Conservation (phyloP, 2,888 invertebrate species). For the Melolontha melolontha region DNA sequence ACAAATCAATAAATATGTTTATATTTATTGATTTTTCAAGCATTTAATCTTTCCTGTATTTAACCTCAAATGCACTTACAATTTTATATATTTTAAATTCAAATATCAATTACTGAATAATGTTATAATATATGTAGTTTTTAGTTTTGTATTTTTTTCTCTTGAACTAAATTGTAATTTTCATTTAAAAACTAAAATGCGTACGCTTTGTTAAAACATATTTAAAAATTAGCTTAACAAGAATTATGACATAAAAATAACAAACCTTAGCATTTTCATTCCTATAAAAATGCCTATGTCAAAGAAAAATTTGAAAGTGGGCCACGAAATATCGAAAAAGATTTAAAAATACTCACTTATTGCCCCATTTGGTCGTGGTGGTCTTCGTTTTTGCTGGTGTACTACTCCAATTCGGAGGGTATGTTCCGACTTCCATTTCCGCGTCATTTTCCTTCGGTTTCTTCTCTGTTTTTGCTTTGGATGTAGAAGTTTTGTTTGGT, state of each 20-base stretch:
- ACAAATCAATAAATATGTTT: too few species aligned
- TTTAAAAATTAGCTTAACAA: conserved; percentile 2
- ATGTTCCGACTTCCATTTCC: conserved; percentile 61
- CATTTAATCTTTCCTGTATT: too few species aligned
- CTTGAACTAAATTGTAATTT: background rate
- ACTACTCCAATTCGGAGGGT: conserved; percentile 59
- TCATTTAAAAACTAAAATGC: background rate
- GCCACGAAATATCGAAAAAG: conserved; percentile 7
- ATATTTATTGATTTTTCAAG: too few species aligned
- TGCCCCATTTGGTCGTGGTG: conserved; percentile 45
- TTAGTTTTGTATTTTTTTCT: too few species aligned
- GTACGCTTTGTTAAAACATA: background rate
- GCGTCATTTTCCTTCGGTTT: conserved; percentile 51
- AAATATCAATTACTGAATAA: too few species aligned
- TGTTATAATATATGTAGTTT: too few species aligned
- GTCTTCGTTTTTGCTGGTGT: conserved; percentile 44
- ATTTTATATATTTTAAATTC: too few species aligned
- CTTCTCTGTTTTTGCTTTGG: conserved; percentile 51
- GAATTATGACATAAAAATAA: conserved; percentile 2
- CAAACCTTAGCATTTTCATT: conserved; percentile 13
- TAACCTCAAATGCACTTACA: too few species aligned
- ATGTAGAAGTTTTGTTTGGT: conserved; percentile 48
- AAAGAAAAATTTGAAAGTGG: too few species aligned
- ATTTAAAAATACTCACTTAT: conserved; percentile 46
- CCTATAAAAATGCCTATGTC: conserved; percentile 20